Conservation (phyloP, 2,113 vertebrate genomes). For the Lepisosteus osseus region DNA sequence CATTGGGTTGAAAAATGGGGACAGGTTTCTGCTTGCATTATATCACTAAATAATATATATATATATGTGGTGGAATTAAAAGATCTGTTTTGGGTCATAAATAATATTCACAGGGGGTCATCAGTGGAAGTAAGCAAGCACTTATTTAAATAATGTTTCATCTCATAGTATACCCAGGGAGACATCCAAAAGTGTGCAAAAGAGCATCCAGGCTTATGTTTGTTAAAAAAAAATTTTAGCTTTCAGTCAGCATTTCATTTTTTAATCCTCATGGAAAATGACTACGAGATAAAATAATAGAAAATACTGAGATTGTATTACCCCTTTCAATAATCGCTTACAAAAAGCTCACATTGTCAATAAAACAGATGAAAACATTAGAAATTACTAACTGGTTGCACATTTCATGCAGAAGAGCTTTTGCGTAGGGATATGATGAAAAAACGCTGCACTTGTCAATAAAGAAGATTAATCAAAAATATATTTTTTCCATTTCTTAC, state of each 20-base stretch:
- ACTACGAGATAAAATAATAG: conserved; percentile 29
- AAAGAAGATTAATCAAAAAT: too few species aligned
- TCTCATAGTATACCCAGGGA: conserved; percentile 65
- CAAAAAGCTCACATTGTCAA: too few species aligned
- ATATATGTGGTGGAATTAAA: conserved; percentile 53
- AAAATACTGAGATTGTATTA: neutral
- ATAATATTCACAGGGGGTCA: conserved; percentile 91
- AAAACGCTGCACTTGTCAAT: too few species aligned
- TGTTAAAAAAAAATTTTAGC: conserved; percentile 40
- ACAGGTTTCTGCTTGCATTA: conserved; percentile 73
- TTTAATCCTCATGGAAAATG: conserved; percentile 64
- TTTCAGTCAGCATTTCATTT: conserved; percentile 61
- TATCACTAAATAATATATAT: conserved; percentile 83
- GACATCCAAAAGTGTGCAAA: conserved; percentile 85
- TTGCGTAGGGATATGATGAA: too few species aligned
- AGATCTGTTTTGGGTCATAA: conserved; percentile 77
- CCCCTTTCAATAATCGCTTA: neutral
- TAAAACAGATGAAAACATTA: too few species aligned
- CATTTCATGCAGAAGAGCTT: too few species aligned
- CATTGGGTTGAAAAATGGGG: conserved; percentile 86
- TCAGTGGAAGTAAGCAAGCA: conserved; percentile 81
- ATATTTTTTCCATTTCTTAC: too few species aligned
- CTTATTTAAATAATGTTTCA: conserved; percentile 91
- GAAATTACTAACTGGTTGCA: too few species aligned
- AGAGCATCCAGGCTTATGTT: conserved; percentile 48